Percentiles rank a stretch among this genome's conserved stretches.
These are phyloP conservation scores for Drosophila fulvimacula DNA, from an alignment of 2,888 invertebrate genomes.

Conservation along the genomic window DNA sequence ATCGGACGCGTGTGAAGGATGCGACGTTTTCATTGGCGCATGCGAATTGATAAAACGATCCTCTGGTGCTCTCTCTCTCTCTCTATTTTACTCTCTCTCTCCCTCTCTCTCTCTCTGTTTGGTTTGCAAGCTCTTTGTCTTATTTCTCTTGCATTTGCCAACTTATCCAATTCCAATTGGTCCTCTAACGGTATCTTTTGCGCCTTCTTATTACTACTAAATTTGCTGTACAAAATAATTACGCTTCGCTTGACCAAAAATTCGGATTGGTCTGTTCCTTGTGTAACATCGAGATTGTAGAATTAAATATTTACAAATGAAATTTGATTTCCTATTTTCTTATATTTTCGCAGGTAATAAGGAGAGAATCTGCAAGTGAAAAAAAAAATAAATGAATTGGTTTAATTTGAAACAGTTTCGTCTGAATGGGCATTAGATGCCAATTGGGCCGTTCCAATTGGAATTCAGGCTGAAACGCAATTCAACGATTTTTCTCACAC, in stretches of 20 bases:
- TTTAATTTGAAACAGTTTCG: constrained; percentile 27
- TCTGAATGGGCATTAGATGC: not conserved
- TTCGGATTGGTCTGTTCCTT: constrained; percentile 19
- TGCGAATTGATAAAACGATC: constrained; percentile 66
- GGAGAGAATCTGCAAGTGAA: constrained; percentile 72
- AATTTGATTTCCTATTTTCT: not conserved
- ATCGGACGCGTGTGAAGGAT: constrained; percentile 78
- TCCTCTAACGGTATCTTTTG: constrained; percentile 21
- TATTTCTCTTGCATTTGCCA: constrained; percentile 17
- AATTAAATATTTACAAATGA: constrained; percentile 5
- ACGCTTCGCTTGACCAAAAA: constrained; percentile 43
- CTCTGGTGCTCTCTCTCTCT: constrained; percentile 55
- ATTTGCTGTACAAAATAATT: constrained; percentile 55
- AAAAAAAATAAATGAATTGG: not conserved
- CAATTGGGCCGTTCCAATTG: not conserved
- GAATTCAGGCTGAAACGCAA: not conserved
- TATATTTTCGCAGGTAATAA: constrained; percentile 50
- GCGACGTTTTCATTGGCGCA: constrained; percentile 83
- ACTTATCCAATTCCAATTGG: constrained; percentile 53
- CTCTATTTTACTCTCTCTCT: constrained; percentile 5
- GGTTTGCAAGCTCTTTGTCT: constrained; percentile 15
- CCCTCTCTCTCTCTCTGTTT: constrained; percentile 15
- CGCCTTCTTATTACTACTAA: constrained; percentile 34
- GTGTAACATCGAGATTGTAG: constrained; percentile 17
- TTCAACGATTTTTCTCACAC: not conserved